These are phyloP conservation scores for Oryzias melastigma DNA, from an alignment of 2,113 vertebrate species.

Conservation along the genomic window DNA sequence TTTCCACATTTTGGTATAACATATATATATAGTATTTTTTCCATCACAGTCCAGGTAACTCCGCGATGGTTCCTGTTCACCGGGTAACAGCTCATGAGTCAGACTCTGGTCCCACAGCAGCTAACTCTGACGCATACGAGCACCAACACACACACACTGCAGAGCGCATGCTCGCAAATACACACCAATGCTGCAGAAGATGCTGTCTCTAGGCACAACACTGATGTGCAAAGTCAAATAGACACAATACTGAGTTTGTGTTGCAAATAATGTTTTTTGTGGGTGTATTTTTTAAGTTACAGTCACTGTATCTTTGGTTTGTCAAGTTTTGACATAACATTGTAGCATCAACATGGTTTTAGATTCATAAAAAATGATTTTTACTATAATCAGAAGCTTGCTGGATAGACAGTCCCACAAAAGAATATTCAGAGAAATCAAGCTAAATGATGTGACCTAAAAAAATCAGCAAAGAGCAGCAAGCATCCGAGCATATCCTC, in stretches of 20 bases:
- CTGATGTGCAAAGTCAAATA: constrained; percentile 19
- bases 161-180: constrained; percentile 9
- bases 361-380: too few species aligned
- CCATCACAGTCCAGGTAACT: constrained; percentile 57
- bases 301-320: too few species aligned
- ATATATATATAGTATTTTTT: background rate
- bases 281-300: too few species aligned
- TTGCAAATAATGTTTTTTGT: too few species aligned
- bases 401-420: background rate
- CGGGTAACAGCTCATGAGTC: constrained; percentile 75
- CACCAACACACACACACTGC: constrained; percentile 42
- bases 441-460: background rate
- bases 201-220: background rate
- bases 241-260: too few species aligned
- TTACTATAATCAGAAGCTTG: constrained; percentile 1
- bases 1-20: background rate
- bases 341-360: too few species aligned
- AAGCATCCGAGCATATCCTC: background rate
- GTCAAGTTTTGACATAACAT: too few species aligned
- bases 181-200: background rate
- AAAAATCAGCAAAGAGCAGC: background rate
- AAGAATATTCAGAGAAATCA: background rate
- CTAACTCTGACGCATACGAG: constrained; percentile 74
- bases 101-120: constrained; percentile 71
- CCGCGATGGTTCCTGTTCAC: constrained; percentile 48